phyloP scores from a whole-genome alignment of 1,140 invertebrate genomes.

The Nephila pilipes region DNA sequence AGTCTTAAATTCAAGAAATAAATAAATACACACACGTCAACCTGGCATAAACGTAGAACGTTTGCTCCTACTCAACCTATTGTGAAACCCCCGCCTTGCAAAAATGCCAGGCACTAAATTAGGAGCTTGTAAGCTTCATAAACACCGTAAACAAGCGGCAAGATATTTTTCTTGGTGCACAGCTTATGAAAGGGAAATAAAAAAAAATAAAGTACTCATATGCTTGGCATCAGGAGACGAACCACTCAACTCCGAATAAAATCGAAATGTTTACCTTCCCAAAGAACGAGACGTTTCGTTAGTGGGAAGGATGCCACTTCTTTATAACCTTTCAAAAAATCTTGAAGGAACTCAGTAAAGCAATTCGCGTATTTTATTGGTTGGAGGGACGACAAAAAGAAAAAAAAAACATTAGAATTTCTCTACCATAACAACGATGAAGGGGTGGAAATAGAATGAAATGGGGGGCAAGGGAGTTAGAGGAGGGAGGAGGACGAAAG shows the following conservation, averaged over 20 bases:
- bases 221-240: slow-evolving; percentile 12
- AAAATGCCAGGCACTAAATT: slow-evolving; percentile 11
- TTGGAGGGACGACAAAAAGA: not conserved
- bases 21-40: not conserved
- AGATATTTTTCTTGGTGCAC: not conserved
- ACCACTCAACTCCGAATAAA: slow-evolving; percentile 44
- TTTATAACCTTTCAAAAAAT: slow-evolving; percentile 39
- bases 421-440: slow-evolving; percentile 65
- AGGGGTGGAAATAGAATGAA: slow-evolving; percentile 8
- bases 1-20: not conserved
- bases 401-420: slow-evolving; percentile 69
- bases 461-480: not conserved
- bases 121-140: slow-evolving; percentile 33
- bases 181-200: not conserved
- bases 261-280: slow-evolving; percentile 38
- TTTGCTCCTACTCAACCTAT: slow-evolving; percentile 23
- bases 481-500: not conserved
- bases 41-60: not conserved
- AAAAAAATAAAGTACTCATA: slow-evolving; percentile 26
- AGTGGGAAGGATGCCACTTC: slow-evolving; percentile 40
- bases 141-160: slow-evolving; percentile 22
- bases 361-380: slow-evolving; percentile 60
- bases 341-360: not conserved
- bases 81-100: not conserved
- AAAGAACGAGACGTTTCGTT: slow-evolving; percentile 54